Percentiles rank a stretch among this genome's conserved stretches.
These are phyloP conservation scores for Fabriciana adippe DNA, from an alignment of 2,888 invertebrate species.

Conservation along the genomic window DNA sequence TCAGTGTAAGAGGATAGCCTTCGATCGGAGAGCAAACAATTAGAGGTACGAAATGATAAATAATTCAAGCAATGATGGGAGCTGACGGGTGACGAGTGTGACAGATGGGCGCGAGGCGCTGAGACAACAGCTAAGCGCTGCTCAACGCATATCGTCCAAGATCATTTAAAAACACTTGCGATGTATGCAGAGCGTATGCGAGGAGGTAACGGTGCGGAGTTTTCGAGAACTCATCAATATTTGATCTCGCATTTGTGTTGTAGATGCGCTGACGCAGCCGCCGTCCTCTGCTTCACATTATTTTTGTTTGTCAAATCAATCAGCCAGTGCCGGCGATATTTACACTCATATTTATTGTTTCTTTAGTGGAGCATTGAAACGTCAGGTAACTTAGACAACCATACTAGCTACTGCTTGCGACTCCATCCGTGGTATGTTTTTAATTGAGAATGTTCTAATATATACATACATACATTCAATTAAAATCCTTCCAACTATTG, in stretches of 20 bases:
- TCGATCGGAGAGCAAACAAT: background rate
- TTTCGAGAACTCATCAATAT: constrained; percentile 68
- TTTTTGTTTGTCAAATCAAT: constrained; percentile 46
- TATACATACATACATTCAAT: no score
- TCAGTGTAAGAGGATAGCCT: background rate
- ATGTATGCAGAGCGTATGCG: constrained; percentile 55
- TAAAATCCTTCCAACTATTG: no score
- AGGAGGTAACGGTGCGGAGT: constrained; percentile 42
- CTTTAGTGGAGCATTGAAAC: background rate
- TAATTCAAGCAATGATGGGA: constrained; percentile 15
- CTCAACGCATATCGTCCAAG: background rate
- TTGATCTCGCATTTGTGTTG: constrained; percentile 63
- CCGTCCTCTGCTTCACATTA: constrained; percentile 40
- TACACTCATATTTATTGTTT: constrained; percentile 2
- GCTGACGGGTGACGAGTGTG: constrained; percentile 7
- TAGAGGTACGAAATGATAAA: constrained; percentile 4
- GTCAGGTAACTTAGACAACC: background rate
- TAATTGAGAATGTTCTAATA: no score
- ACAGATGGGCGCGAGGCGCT: background rate
- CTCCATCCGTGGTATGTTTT: no score
- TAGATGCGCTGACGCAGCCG: constrained; percentile 51
- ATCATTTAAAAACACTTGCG: constrained; percentile 21
- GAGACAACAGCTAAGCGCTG: constrained; percentile 6
- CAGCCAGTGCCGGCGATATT: background rate
- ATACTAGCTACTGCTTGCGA: no score